phyloP scores from a whole-genome alignment of 2,113 vertebrate species.

The Mobula birostris region DNA sequence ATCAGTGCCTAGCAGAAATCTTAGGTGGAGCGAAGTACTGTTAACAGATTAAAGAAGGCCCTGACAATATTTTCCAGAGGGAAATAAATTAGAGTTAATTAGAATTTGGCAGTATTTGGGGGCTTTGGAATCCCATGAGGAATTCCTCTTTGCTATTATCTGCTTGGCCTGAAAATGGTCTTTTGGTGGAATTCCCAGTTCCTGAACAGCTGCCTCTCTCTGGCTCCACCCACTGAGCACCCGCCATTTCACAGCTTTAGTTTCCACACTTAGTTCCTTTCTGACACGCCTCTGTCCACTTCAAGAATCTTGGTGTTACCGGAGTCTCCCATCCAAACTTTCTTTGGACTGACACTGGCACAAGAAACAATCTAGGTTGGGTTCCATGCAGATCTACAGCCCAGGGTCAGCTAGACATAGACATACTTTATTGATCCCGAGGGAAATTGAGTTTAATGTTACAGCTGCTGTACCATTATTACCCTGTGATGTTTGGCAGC shows the following conservation, averaged over 20 bases:
- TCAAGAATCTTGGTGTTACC: background rate
- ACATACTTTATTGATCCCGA: no score
- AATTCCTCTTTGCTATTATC: background rate
- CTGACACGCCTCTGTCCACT: background rate
- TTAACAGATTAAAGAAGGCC: background rate
- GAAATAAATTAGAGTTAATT: background rate
- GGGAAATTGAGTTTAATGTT: no score
- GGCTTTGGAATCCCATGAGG: background rate
- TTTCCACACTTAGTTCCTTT: background rate
- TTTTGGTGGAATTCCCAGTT: background rate
- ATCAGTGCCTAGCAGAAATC: background rate
- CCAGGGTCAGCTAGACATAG: background rate
- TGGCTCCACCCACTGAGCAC: no score
- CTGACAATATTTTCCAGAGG: background rate
- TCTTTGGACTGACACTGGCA: no score
- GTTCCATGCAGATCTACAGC: background rate
- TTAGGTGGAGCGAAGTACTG: background rate
- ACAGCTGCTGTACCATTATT: background rate
- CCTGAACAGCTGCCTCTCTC: background rate
- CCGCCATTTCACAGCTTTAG: background rate
- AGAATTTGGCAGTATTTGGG: background rate
- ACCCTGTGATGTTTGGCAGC: background rate
- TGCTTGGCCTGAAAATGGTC: background rate
- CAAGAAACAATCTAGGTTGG: background rate
- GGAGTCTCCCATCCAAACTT: background rate